phyloP scores from a whole-genome alignment of 2,113 vertebrate species.

The Epinephelus lanceolatus region DNA sequence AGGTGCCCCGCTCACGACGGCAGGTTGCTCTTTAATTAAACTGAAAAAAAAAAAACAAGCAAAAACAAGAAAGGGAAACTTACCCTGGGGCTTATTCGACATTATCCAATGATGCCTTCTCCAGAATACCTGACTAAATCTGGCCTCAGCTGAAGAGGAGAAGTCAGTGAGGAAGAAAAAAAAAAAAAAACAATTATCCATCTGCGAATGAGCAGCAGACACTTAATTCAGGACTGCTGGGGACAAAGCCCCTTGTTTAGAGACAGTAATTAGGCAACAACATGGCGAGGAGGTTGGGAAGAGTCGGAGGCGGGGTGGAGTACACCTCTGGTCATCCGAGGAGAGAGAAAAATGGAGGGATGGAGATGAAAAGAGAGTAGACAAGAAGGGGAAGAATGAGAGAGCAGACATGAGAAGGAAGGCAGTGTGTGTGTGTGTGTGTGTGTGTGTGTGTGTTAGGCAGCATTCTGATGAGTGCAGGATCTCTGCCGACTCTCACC shows the following conservation, averaged over 20 bases:
- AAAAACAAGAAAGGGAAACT: constrained; percentile 47
- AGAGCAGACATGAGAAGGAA: constrained; percentile 47
- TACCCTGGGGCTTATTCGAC: constrained; percentile 59
- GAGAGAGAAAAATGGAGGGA: constrained; percentile 43
- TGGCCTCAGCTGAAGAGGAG: constrained; percentile 56
- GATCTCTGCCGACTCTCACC: constrained; percentile 73
- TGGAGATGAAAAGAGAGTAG: constrained; percentile 32
- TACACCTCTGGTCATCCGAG: constrained; percentile 56
- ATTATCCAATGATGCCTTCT: constrained; percentile 58
- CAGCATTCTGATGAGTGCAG: constrained; percentile 69
- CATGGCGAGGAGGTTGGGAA: constrained; percentile 43
- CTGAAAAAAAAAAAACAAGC: background rate
- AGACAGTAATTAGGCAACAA: constrained; percentile 69
- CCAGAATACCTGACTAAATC: constrained; percentile 66
- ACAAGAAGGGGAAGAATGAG: constrained; percentile 46
- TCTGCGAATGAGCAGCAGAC: constrained; percentile 66
- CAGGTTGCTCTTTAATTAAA: constrained; percentile 68
- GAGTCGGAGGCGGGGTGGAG: constrained; percentile 31
- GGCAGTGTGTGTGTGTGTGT: constrained; percentile 33
- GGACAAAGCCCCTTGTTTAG: constrained; percentile 63
- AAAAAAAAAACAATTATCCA: constrained; percentile 66
- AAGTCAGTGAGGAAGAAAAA: constrained; percentile 24
- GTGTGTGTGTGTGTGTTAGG: constrained; percentile 54
- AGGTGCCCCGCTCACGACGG: constrained; percentile 40
- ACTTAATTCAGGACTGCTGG: constrained; percentile 67